A percentile compares a stretch with the other conserved stretches of the same genome.
phyloP scores from a whole-genome alignment of 1,140 invertebrate species.

The Formica selysi region DNA sequence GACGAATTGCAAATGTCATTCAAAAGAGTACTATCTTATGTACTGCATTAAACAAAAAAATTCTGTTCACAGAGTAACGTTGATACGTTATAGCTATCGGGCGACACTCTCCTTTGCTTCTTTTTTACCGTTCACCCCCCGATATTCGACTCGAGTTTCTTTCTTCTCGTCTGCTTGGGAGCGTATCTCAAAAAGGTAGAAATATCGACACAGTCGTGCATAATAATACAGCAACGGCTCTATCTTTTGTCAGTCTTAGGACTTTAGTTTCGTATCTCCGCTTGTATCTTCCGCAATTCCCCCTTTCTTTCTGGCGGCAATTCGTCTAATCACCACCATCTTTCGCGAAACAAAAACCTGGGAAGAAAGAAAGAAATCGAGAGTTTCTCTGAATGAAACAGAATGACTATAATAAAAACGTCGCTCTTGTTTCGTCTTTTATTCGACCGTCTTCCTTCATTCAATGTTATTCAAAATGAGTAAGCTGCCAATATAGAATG shows the following conservation, averaged over 20 bases:
- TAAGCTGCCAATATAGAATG: neutral
- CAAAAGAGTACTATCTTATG: neutral
- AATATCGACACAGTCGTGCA: slow-evolving; percentile 48
- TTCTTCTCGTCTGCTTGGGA: slow-evolving; percentile 60
- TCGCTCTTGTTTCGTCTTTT: neutral
- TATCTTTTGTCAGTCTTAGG: slow-evolving; percentile 64
- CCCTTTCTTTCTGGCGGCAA: slow-evolving; percentile 3
- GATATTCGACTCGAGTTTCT: slow-evolving; percentile 64
- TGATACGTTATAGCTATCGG: slow-evolving; percentile 35
- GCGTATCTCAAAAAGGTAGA: slow-evolving; percentile 46
- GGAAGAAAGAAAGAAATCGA: neutral
- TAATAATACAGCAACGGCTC: slow-evolving; percentile 35
- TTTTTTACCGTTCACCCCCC: slow-evolving; percentile 47
- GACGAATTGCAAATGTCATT: slow-evolving; percentile 26
- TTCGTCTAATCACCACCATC: slow-evolving; percentile 67
- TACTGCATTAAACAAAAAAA: slow-evolving; percentile 10
- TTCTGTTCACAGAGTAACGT: slow-evolving; percentile 15
- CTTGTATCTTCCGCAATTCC: neutral
- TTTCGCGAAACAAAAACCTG: slow-evolving; percentile 50
- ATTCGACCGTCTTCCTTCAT: neutral
- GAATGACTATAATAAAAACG: neutral
- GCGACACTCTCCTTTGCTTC: slow-evolving; percentile 13
- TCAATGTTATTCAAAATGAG: neutral
- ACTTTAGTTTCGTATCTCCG: slow-evolving; percentile 9
- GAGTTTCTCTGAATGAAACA: neutral